Evolutionary conservation across 2,888 invertebrate genomes (phyloP), one percentile per base, ranked within the genome.

Genomic region (Orchesellides sinensis): DNA sequence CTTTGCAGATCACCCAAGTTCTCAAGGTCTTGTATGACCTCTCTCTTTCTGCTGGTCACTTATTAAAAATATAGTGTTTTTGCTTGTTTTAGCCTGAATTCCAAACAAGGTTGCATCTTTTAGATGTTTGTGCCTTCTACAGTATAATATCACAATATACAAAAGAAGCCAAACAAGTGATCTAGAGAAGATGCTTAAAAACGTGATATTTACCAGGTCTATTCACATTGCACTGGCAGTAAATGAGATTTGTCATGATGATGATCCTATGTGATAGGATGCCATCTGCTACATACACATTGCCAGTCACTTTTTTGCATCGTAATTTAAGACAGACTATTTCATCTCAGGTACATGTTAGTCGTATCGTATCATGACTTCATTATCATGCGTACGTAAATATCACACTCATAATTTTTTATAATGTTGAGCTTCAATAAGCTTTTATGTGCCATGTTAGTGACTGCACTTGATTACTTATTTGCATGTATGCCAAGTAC

Each of bases 21-120:
- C 70, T 69, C 78, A 78, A 78, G 78, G 78, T 78, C 70, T 70
- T 69, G 61, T 63, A 78, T 70, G 70, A 78, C 78, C 69, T 78
- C 78, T 70, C 59, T 40, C 40, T 40, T n/a, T 40, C 59, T 56
- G 25, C n/a, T 59, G 61, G 29, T 54, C 47, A 17, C 47, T 5
- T 47, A 47, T 47, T 47, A 47, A 17, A 61, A 35, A 61, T 21
- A 61, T 61, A n/a, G n/a, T 68, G 27, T 40, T 59, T 45, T 19
- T 73, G 52, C 45, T 65, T 52, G 32, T 29, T 59, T 77, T 68
- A 68, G 59, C 68, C 77, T 77, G 59, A 77, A 77, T 59, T 77
- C 68, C 77, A 68, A 77, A 77, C 77, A 77, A 77, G 77, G 77
- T 77, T 77, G 77, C 59, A 59, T 68, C 40, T 12, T 17, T n/a